A percentile compares a stretch with the other conserved stretches of the same genome.
These are phyloP conservation scores for Bombyx huttoni DNA, from an alignment of 2,888 invertebrate genomes.

Conservation along the genomic window DNA sequence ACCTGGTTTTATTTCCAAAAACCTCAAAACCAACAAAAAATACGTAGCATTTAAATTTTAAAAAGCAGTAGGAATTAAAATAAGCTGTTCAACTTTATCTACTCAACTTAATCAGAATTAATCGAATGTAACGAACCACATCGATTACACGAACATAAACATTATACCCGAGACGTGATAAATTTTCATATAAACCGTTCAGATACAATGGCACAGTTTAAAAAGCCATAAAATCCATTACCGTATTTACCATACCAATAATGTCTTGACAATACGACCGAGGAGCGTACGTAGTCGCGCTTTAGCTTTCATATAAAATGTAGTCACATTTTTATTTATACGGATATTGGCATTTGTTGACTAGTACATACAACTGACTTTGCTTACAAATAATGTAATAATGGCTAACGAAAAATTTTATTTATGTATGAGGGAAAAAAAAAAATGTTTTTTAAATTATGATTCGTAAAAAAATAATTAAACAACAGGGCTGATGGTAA, in stretches of 20 bases:
- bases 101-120: not conserved
- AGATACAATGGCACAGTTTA: constrained; percentile 12
- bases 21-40: not conserved
- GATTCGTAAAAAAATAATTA: too few species aligned
- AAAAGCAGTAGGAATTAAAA: not conserved
- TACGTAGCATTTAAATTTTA: not conserved
- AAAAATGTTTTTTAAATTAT: too few species aligned
- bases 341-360: too few species aligned
- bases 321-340: too few species aligned
- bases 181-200: constrained; percentile 1
- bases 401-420: too few species aligned
- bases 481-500: too few species aligned
- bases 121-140: not conserved
- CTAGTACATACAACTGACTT: too few species aligned
- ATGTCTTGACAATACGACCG: constrained; percentile 22
- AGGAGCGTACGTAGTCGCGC: constrained; percentile 11
- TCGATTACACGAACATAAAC: not conserved
- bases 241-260: constrained; percentile 9
- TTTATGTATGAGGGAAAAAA: too few species aligned
- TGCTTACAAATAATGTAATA: too few species aligned
- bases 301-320: constrained; percentile 9
- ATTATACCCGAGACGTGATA: not conserved
- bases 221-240: constrained; percentile 21
- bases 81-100: not conserved
- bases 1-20: too few species aligned